These are phyloP conservation scores for Trissolcus basalis DNA, from an alignment of 1,140 invertebrate species.

Conservation along the genomic window DNA sequence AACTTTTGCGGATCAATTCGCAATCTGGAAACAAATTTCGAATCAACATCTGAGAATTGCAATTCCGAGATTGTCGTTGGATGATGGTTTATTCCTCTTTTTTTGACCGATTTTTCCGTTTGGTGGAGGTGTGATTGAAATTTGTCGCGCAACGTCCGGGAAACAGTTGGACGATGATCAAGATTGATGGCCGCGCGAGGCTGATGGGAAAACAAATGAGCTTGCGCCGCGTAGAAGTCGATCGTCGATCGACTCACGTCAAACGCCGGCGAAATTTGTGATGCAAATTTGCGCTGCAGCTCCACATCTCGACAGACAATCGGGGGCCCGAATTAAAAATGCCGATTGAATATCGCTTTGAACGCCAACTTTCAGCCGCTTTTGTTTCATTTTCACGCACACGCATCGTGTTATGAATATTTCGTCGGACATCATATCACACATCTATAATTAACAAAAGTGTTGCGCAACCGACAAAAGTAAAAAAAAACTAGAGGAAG, in stretches of 20 bases:
- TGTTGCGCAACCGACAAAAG: no score
- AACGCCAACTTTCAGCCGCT: constrained; percentile 42
- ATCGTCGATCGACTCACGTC: constrained; percentile 24
- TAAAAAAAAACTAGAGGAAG: not conserved
- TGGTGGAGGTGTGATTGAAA: not conserved
- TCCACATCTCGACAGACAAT: constrained; percentile 44
- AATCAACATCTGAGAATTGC: no score
- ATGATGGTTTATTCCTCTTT: no score
- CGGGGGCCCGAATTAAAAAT: constrained; percentile 29
- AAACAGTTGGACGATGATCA: constrained; percentile 5
- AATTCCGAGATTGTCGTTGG: no score
- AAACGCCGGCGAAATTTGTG: constrained; percentile 36
- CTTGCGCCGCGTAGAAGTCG: not conserved
- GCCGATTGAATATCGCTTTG: constrained; percentile 29
- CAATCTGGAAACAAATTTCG: no score
- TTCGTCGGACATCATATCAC: constrained; percentile 10
- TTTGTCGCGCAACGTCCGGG: not conserved
- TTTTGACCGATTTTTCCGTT: not conserved
- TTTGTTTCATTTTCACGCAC: constrained; percentile 28
- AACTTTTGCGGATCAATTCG: no score
- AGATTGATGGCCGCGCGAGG: constrained; percentile 15
- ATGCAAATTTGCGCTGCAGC: constrained; percentile 28
- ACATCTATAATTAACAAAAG: constrained; percentile 30
- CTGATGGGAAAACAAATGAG: not conserved
- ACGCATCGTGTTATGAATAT: constrained; percentile 22